These are phyloP conservation scores for Labeo rohita DNA, from an alignment of 2,113 vertebrate species.

Conservation along the genomic window DNA sequence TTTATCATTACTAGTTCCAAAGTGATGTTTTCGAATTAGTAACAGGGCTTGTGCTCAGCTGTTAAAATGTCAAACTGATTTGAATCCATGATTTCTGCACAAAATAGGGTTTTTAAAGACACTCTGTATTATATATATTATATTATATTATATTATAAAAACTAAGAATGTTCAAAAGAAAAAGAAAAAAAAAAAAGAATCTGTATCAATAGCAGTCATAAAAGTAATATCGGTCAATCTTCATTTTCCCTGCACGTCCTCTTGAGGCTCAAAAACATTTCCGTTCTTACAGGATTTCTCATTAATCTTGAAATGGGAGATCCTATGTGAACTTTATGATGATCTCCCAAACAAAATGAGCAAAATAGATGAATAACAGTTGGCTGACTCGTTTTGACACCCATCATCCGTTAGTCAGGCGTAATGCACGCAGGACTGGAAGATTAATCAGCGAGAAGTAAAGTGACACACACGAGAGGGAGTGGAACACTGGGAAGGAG, in stretches of 20 bases:
- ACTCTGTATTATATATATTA: too few relatives aligned
- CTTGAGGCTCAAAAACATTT: background rate
- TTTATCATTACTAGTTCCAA: too few relatives aligned
- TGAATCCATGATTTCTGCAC: too few relatives aligned
- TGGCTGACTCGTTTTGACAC: conserved; percentile 38
- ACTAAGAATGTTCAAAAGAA: background rate
- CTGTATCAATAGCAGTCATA: background rate
- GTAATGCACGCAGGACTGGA: background rate
- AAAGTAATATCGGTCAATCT: background rate
- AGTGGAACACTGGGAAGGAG: background rate
- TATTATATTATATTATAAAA: too few relatives aligned
- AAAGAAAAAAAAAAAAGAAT: background rate
- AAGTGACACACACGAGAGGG: background rate
- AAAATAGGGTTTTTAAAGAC: too few relatives aligned
- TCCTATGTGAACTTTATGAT: background rate
- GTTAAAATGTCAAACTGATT: too few relatives aligned
- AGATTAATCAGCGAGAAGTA: conserved; percentile 17
- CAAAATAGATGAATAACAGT: conserved; percentile 27
- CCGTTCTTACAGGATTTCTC: background rate
- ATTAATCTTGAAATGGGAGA: background rate
- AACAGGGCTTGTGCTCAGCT: too few relatives aligned
- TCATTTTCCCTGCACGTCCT: background rate
- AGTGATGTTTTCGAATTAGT: too few relatives aligned
- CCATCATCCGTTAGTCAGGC: conserved; percentile 19
- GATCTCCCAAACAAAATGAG: conserved; percentile 22